Percentiles rank a stretch among this genome's conserved stretches.
phyloP scores from a whole-genome alignment of 2,113 vertebrate species.

The Monopterus albus region DNA sequence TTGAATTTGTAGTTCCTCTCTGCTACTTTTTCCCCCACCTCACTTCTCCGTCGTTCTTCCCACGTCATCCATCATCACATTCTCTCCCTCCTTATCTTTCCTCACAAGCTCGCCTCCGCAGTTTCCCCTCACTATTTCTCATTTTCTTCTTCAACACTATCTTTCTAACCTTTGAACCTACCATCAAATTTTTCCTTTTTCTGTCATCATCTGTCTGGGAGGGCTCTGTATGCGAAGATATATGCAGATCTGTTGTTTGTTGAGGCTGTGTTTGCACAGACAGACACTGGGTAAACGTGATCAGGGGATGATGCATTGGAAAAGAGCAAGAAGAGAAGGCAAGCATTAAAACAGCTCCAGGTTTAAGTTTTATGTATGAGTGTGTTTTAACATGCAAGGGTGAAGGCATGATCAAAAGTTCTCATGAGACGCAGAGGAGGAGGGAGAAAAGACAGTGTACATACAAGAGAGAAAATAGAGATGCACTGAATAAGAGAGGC shows the following conservation, averaged over 20 bases:
- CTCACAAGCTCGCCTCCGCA: constrained; percentile 22
- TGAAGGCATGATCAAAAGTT: constrained; percentile 1
- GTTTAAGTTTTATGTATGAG: constrained; percentile 2
- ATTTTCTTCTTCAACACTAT: constrained; percentile 52
- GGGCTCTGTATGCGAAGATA: constrained; percentile 10
- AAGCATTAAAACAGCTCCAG: neutral
- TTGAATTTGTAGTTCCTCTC: constrained; percentile 18
- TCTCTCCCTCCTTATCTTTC: constrained; percentile 43
- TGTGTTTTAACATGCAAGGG: constrained; percentile 1
- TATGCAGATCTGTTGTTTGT: constrained; percentile 53
- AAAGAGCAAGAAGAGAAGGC: constrained; percentile 12
- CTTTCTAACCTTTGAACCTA: constrained; percentile 47
- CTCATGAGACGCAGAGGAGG: neutral
- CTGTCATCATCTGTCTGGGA: constrained; percentile 55
- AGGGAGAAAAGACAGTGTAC: neutral
- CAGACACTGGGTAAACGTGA: constrained; percentile 46
- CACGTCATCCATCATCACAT: constrained; percentile 52
- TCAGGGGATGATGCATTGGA: constrained; percentile 37
- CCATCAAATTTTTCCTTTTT: constrained; percentile 51
- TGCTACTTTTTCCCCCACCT: neutral
- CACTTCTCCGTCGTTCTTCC: constrained; percentile 36
- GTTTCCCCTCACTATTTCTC: constrained; percentile 37
- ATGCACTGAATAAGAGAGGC: constrained; percentile 19
- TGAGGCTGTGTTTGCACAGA: constrained; percentile 49
- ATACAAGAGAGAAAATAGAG: constrained; percentile 1